phyloP scores from a whole-genome alignment of 2,113 vertebrate species.

The Seriola aureovittata region DNA sequence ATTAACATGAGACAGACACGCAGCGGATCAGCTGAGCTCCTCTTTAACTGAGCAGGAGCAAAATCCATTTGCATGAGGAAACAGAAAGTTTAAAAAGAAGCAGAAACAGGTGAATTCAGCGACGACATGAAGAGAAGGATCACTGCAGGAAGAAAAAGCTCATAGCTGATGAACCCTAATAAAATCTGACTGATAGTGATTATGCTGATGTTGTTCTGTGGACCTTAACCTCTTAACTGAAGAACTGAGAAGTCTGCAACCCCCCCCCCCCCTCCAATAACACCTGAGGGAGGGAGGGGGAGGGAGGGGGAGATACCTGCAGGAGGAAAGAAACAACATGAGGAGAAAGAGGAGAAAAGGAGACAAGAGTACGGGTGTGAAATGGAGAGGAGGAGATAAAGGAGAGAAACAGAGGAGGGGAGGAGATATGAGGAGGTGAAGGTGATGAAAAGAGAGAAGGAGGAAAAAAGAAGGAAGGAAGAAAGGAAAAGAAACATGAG shows the following conservation, averaged over 20 bases:
- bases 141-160: slow-evolving; percentile 51
- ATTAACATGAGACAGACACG: too few relatives aligned
- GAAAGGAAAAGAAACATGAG: too few relatives aligned
- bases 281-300: slow-evolving; percentile 45
- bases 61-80: slow-evolving; percentile 66
- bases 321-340: neutral
- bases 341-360: too few relatives aligned
- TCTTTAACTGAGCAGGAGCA: neutral
- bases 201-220: slow-evolving; percentile 78
- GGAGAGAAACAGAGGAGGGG: neutral
- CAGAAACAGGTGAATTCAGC: slow-evolving; percentile 69
- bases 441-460: neutral
- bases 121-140: slow-evolving; percentile 58
- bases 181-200: slow-evolving; percentile 74
- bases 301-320: neutral
- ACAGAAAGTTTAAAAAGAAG: slow-evolving; percentile 60
- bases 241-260: slow-evolving; percentile 72
- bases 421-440: neutral
- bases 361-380: too few relatives aligned
- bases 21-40: slow-evolving; percentile 9
- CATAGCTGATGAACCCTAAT: slow-evolving; percentile 75
- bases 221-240: slow-evolving; percentile 68
- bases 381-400: too few relatives aligned
- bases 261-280: slow-evolving; percentile 56
- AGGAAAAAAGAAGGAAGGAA: neutral